Conservation (phyloP, 2,888 invertebrate genomes). For the Macrosiphum euphorbiae region DNA sequence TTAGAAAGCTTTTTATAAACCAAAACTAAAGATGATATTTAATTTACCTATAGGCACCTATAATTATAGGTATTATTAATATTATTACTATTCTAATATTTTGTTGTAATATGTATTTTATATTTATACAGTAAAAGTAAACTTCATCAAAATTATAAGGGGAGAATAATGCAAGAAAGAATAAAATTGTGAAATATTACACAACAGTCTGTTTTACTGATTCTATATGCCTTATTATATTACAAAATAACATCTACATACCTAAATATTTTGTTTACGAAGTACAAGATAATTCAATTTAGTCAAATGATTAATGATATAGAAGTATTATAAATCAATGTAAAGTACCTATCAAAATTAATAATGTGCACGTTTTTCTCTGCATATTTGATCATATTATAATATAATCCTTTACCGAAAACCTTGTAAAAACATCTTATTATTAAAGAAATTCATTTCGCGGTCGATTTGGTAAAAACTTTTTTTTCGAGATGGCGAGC, state of each 20-base stretch:
- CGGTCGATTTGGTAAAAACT: not conserved
- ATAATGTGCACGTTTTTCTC: not conserved
- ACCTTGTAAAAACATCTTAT: not conserved
- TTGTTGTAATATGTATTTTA: not conserved
- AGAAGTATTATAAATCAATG: not conserved
- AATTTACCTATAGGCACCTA: not conserved
- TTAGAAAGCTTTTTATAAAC: not conserved
- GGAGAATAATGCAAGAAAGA: not conserved
- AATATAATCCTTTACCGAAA: constrained; percentile 1
- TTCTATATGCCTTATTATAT: not conserved
- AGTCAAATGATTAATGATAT: not conserved
- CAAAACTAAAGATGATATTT: not conserved
- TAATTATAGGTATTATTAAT: no score
- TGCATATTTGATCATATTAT: not conserved
- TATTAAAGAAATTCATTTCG: constrained; percentile 14
- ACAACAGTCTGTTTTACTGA: not conserved
- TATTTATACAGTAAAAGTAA: not conserved
- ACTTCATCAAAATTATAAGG: not conserved
- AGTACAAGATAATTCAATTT: not conserved
- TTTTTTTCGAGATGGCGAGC: not conserved
- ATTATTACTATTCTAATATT: not conserved
- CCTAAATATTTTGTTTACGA: not conserved
- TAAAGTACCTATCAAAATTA: constrained; percentile 4
- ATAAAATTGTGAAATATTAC: not conserved
- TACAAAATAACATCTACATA: not conserved